A percentile compares a stretch with the other conserved stretches of the same genome.
phyloP scores from a whole-genome alignment of 2,888 invertebrate genomes.

The Andrena dorsata region DNA sequence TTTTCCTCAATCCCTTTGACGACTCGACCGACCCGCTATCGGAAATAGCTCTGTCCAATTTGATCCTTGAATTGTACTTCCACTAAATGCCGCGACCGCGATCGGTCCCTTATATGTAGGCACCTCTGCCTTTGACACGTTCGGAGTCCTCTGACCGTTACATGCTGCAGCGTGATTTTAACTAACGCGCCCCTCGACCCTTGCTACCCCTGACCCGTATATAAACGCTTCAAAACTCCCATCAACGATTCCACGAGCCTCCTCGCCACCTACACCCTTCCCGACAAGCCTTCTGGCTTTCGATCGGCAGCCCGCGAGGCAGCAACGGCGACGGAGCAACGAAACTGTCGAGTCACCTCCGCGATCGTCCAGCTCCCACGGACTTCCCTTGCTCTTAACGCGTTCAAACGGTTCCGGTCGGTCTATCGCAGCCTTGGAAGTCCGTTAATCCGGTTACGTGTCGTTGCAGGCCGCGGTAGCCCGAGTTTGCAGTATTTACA shows the following conservation, averaged over 20 bases:
- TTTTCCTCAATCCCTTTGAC: neutral
- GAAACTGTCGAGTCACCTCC: neutral
- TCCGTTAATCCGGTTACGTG: slow-evolving; percentile 44
- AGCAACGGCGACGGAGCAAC: too few relatives aligned
- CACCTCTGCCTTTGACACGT: too few relatives aligned
- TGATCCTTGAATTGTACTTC: slow-evolving; percentile 3
- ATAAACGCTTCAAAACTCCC: too few relatives aligned
- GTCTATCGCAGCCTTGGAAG: slow-evolving; percentile 27
- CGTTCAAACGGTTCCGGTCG: slow-evolving; percentile 23
- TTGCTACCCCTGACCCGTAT: too few relatives aligned
- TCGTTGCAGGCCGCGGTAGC: slow-evolving; percentile 27
- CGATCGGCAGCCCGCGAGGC: too few relatives aligned
- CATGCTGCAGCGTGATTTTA: too few relatives aligned
- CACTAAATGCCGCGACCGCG: too few relatives aligned
- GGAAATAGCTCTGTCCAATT: neutral
- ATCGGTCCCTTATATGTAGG: too few relatives aligned
- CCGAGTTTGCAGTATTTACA: slow-evolving; percentile 52
- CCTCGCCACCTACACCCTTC: neutral
- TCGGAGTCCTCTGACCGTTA: too few relatives aligned
- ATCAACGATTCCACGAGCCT: neutral
- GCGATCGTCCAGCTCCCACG: neutral
- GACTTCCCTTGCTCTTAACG: neutral
- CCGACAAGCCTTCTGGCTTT: too few relatives aligned
- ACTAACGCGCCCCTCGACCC: too few relatives aligned
- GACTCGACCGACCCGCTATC: neutral